phyloP scores from a whole-genome alignment of 2,797 vertebrate genomes.

The Rhabdomys pumilio region DNA sequence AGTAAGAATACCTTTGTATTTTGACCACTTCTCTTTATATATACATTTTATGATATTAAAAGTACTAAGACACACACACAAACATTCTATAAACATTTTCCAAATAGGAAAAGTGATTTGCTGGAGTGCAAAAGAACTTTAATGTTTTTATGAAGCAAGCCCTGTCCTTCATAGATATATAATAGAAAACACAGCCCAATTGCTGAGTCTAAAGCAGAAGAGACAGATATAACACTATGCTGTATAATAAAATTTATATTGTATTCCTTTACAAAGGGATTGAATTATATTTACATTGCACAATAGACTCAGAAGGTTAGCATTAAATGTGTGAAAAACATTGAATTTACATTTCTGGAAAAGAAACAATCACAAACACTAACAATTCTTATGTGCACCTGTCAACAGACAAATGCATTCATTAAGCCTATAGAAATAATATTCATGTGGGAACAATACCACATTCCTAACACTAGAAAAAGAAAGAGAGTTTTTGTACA shows the following conservation, averaged over 20 bases:
- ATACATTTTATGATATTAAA: neutral
- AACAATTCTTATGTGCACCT: slow-evolving; percentile 50
- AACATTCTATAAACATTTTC: neutral
- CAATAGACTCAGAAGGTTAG: slow-evolving; percentile 41
- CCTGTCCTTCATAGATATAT: neutral
- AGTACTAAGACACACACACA: neutral
- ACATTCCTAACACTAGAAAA: slow-evolving; percentile 51
- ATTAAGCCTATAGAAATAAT: slow-evolving; percentile 59
- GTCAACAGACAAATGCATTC: slow-evolving; percentile 68
- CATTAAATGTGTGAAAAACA: slow-evolving; percentile 1
- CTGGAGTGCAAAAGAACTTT: neutral
- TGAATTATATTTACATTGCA: neutral
- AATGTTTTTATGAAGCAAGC: neutral
- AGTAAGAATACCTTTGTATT: neutral
- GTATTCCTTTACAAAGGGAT: slow-evolving; percentile 20
- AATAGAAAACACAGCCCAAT: neutral
- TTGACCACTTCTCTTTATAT: neutral
- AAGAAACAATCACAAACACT: slow-evolving; percentile 49
- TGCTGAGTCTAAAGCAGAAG: neutral
- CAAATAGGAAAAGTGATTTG: slow-evolving; percentile 36
- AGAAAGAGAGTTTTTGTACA: slow-evolving; percentile 24
- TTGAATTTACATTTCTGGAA: slow-evolving; percentile 50
- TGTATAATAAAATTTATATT: slow-evolving; percentile 38
- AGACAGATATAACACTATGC: neutral
- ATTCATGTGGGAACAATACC: slow-evolving; percentile 53